Evolutionary conservation across 2,888 invertebrate species (phyloP), one percentile per base, ranked within the genome.

Genomic region (Neelides folsomi): DNA sequence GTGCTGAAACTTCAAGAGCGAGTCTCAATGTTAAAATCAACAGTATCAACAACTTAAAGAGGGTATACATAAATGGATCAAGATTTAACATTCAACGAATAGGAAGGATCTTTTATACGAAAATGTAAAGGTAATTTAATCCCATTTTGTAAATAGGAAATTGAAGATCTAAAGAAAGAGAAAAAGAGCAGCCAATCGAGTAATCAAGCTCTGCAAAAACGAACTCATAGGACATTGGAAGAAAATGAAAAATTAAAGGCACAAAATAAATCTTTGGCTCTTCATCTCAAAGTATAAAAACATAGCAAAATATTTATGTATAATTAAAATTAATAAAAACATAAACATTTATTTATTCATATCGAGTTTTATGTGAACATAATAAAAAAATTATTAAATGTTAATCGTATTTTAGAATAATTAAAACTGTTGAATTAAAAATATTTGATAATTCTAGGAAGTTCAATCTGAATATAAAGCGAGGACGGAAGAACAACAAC

Each of bases 151-250:
- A 12, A 19, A 19, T 57, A 75, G 70, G 76, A 77, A 67, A 62
- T 75, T 41, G 77, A 77, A 1, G 66, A 68, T 41, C 53, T 74
- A 47, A 75, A 73, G 56, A 68, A 72, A 51, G 71, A 72, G 41
- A 66, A 75, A 50, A 76, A 76, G 65, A 71, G 68, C 52, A 68
- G 69, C 36, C 66, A 64, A 20, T 63, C 70, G 1, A 70, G 68
- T 48, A 67, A 70, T 37, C 69, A 71, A 46, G 71, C 70, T 16
- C 68, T 69, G 2, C 76, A 77, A 61, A 69, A 74, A 6, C 66
- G 74, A 47, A 64, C 76, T 20, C 74, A 73, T 59, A 68, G 76
- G 57, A 71, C 73, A 2, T 59, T 71, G 15, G 76, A 76, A 62
- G 77, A 77, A 57, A 70, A 70, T 48, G 75, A 76, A 45, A 67